Evolutionary conservation across 1,140 invertebrate genomes (phyloP).

Genomic region (Drosophila biarmipes): DNA sequence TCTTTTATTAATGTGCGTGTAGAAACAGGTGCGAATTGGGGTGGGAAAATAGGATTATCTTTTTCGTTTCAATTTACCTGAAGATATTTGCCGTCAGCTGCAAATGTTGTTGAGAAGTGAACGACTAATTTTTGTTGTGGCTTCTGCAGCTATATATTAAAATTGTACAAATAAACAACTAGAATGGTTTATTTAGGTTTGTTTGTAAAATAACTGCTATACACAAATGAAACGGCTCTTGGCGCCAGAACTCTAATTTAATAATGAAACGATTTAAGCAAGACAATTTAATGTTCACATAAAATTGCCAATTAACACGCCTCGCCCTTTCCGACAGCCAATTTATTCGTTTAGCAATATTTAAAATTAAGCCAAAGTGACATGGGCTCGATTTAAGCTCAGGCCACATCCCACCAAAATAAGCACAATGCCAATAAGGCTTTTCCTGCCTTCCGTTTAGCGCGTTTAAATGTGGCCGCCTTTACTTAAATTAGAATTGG

Average conservation of each 20-base stretch:
- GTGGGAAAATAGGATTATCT: slow-evolving; percentile 34
- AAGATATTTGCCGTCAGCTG: slow-evolving; percentile 57
- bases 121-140: slow-evolving; percentile 1
- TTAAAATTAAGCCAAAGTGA: slow-evolving; percentile 22
- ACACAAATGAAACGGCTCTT: neutral
- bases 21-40: neutral
- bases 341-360: slow-evolving; percentile 10
- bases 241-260: neutral
- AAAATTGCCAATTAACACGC: slow-evolving; percentile 14
- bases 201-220: neutral
- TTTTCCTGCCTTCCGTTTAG: slow-evolving; percentile 13
- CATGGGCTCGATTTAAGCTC: slow-evolving; percentile 12
- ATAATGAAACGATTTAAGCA: slow-evolving; percentile 9
- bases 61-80: slow-evolving; percentile 47
- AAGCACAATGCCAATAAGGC: slow-evolving; percentile 22
- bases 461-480: neutral
- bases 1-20: slow-evolving; percentile 5
- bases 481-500: neutral
- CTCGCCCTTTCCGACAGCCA: slow-evolving; percentile 6
- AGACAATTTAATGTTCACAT: neutral
- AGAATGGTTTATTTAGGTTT: slow-evolving; percentile 12
- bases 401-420: slow-evolving; percentile 8
- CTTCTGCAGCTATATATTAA: neutral
- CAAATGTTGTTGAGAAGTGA: slow-evolving; percentile 28
- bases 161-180: neutral